Conservation (phyloP, 1,140 invertebrate genomes). For the Drosophila orosa region DNA sequence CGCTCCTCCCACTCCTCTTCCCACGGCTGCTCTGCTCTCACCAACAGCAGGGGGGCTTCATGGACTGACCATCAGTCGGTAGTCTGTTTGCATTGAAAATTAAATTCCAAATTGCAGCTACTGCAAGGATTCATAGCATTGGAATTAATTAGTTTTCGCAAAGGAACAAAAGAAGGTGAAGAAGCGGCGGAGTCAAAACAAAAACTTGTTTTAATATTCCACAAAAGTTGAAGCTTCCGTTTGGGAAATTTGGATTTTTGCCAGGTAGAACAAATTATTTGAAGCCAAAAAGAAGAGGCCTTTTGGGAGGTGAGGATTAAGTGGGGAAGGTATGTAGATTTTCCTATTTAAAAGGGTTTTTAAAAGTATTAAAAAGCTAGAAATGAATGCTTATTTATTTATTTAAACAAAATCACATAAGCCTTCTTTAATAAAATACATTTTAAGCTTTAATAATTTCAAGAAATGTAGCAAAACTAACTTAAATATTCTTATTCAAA, state of each 20-base stretch:
- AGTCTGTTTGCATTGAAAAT: conserved; percentile 8
- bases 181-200: not conserved
- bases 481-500: not conserved
- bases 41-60: not conserved
- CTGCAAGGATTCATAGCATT: conserved; percentile 14
- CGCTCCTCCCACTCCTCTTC: not conserved
- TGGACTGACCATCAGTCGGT: not conserved
- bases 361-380: too few species aligned
- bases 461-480: not conserved
- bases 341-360: not conserved
- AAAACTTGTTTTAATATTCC: conserved; percentile 15
- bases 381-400: not conserved
- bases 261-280: not conserved
- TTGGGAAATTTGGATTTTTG: not conserved
- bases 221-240: not conserved
- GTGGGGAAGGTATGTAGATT: not conserved
- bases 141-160: conserved; percentile 17
- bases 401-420: not conserved
- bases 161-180: conserved; percentile 5
- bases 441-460: not conserved
- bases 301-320: not conserved
- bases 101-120: conserved; percentile 9
- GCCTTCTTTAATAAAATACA: not conserved
- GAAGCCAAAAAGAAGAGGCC: not conserved
- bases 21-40: not conserved